Evolutionary conservation across 2,113 vertebrate genomes (phyloP), one percentile per base, ranked within the genome.

Genomic region (Poeciliopsis prolifica): DNA sequence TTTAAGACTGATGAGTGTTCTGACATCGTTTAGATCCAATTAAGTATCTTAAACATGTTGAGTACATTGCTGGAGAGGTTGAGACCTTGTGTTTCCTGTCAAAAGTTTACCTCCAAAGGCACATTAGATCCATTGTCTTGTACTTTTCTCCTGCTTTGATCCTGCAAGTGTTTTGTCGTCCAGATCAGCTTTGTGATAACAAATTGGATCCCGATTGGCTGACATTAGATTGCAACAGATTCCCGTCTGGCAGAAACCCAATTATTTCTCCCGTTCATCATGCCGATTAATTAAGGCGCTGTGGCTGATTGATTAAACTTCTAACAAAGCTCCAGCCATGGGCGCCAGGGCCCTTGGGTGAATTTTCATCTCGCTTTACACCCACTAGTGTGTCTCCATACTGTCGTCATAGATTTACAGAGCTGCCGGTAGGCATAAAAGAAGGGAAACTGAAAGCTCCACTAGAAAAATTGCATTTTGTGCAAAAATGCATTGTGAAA

Each of bases 181-280:
- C 40, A 62, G 86, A 90, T 90, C 81, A 76, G 72, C 80, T 85
- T 82, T 71, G 75, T 68, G 87, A 90, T 89, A 84, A 86, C 67
- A 78, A 73, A 84, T 79, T 60, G 74, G 24, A 69, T 70, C 64
- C 72, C 80, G 88, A 90, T 89, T 90, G 87, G 86, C 70, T 84
- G 70, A 75, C 78, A 65, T 85, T 88, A 75, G 74, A 88, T 89
- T 83, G 82, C 72, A 75, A 79, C 84, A 74, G 81, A 88, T 92
- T 83, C 86, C 84, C 89, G 89, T 92, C 89, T 91, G 89, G 88
- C 88, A 87, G 87, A 88, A 91, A 91, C 82, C 75, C 88, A 92
- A 91, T 93, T 91, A 91, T 90, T 88, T 87, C 90, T 92, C 75
- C 88, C 87, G 87, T 90, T 92, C 83, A 88, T 89, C 83, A 86